Conservation (phyloP, 2,888 invertebrate species). For the Ischnus inquisitorius region DNA sequence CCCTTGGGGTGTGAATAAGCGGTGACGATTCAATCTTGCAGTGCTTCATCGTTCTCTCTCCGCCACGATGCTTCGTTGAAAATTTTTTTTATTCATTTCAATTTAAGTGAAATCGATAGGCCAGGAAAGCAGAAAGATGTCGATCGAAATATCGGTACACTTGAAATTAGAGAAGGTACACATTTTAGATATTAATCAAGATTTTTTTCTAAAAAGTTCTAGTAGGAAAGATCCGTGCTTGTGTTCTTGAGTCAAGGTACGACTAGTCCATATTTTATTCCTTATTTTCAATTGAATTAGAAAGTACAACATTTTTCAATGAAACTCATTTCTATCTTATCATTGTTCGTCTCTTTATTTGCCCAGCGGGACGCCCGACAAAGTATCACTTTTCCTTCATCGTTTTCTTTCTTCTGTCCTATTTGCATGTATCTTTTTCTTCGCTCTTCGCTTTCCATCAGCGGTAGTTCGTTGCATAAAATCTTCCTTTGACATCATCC, state of each 20-base stretch:
- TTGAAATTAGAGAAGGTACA: too few species aligned
- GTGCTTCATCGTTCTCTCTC: background rate
- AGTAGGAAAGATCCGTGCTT: too few species aligned
- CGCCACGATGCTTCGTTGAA: background rate
- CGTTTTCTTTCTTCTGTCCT: constrained; percentile 1
- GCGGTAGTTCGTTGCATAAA: constrained; percentile 44
- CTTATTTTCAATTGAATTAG: too few species aligned
- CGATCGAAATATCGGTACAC: too few species aligned
- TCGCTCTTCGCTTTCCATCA: constrained; percentile 4
- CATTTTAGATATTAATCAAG: too few species aligned
- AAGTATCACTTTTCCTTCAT: background rate
- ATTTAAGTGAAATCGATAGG: too few species aligned
- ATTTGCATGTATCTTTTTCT: constrained; percentile 17
- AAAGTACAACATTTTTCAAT: too few species aligned
- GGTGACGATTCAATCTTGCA: background rate
- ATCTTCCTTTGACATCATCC: constrained; percentile 44
- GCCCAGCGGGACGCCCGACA: background rate
- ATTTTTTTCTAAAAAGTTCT: too few species aligned
- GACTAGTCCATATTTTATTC: too few species aligned
- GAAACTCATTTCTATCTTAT: background rate
- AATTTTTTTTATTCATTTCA: too few species aligned
- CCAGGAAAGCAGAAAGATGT: too few species aligned
- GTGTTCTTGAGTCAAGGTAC: too few species aligned
- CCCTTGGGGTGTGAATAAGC: background rate
- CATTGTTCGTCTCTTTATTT: background rate